Evolutionary conservation across 2,797 vertebrate genomes (phyloP).

Genomic region (Acanthiza pusilla): DNA sequence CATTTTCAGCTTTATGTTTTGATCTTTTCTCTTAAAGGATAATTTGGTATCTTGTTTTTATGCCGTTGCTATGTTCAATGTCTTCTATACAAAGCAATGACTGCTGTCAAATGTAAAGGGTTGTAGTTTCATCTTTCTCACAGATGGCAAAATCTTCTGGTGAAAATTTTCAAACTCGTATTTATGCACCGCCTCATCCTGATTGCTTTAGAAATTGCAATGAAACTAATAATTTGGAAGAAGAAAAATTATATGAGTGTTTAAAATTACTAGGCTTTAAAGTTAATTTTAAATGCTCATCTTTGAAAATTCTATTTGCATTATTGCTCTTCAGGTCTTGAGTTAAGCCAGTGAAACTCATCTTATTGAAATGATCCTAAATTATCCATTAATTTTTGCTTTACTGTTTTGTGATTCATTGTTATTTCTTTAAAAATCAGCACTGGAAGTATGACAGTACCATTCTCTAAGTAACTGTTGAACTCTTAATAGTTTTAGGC

Average conservation of each 20-base stretch:
- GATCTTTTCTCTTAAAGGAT: not conserved
- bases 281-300: not conserved
- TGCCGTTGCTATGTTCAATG: accelerated
- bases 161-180: not conserved
- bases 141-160: not conserved
- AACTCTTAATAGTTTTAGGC: not conserved
- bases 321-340: not conserved
- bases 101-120: not conserved
- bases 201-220: not conserved
- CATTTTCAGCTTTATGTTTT: not conserved
- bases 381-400: not conserved
- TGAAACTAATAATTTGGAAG: not conserved
- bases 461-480: not conserved
- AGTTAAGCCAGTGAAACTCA: not conserved
- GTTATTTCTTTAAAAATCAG: not conserved
- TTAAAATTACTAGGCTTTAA: not conserved
- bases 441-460: not conserved
- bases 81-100: not conserved
- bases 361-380: not conserved
- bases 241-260: not conserved
- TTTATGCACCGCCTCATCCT: not conserved
- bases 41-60: not conserved
- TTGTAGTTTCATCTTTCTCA: conserved; percentile 1
- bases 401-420: not conserved
- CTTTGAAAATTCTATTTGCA: not conserved